Conservation (phyloP, 2,888 invertebrate species). For the Tenodera sinensis region DNA sequence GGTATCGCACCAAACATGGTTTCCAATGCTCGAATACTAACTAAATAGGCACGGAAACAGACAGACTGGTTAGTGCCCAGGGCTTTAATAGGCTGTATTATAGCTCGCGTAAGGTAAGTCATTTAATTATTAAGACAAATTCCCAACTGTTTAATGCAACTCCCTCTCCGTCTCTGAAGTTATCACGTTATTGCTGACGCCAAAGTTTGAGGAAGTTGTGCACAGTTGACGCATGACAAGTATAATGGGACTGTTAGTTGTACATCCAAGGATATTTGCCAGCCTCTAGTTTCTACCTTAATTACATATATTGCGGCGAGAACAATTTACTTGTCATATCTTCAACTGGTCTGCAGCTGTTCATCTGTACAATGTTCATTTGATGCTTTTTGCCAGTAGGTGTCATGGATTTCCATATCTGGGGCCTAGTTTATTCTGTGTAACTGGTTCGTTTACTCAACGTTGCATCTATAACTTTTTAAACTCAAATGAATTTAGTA, state of each 20-base stretch:
- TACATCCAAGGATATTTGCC: not conserved
- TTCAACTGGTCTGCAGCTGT: not conserved
- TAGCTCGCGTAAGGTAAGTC: not conserved
- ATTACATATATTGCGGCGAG: not conserved
- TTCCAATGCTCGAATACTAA: too few relatives aligned
- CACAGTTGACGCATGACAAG: not conserved
- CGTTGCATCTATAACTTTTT: too few relatives aligned
- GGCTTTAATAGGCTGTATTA: not conserved
- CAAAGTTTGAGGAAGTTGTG: not conserved
- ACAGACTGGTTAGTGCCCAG: not conserved
- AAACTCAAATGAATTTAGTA: too few relatives aligned
- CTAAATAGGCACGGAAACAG: not conserved
- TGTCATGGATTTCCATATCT: too few relatives aligned
- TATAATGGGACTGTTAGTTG: not conserved
- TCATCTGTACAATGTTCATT: too few relatives aligned
- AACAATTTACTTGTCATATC: not conserved
- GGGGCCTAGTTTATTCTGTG: too few relatives aligned
- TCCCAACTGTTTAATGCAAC: not conserved
- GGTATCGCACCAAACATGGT: too few relatives aligned
- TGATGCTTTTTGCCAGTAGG: too few relatives aligned
- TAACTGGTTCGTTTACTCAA: too few relatives aligned
- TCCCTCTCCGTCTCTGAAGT: not conserved
- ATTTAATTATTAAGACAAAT: not conserved
- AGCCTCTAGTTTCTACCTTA: not conserved
- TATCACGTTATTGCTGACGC: not conserved